phyloP scores from a whole-genome alignment of 2,113 vertebrate genomes.

The Ictidomys tridecemlineatus region DNA sequence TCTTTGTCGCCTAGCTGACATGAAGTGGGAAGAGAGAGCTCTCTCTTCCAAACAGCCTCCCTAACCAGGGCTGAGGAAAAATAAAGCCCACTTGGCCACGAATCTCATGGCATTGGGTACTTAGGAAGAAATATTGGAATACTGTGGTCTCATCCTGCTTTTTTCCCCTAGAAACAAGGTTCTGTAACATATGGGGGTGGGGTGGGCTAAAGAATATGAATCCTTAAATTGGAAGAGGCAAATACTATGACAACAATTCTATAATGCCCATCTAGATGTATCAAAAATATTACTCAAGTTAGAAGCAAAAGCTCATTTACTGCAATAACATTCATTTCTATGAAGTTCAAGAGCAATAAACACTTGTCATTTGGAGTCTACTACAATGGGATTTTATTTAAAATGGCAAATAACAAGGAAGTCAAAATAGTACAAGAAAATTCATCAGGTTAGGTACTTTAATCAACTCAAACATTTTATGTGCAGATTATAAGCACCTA shows the following conservation, averaged over 20 bases:
- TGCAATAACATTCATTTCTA: constrained; percentile 45
- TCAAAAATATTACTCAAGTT: constrained; percentile 38
- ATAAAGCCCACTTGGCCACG: background rate
- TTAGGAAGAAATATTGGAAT: constrained; percentile 32
- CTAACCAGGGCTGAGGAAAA: constrained; percentile 12
- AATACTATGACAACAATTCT: constrained; percentile 45
- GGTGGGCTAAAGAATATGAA: background rate
- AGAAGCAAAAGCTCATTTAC: constrained; percentile 36
- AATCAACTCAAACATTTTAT: constrained; percentile 43
- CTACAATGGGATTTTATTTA: constrained; percentile 52
- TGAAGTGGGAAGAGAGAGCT: background rate
- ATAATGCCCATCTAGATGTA: background rate
- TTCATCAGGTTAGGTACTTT: constrained; percentile 40
- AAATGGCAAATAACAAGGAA: constrained; percentile 19
- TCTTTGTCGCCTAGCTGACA: constrained; percentile 3
- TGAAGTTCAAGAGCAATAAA: constrained; percentile 52
- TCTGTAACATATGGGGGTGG: background rate
- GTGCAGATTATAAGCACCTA: constrained; percentile 35
- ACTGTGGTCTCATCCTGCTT: background rate
- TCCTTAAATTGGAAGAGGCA: constrained; percentile 26
- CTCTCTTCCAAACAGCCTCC: background rate
- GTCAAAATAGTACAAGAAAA: constrained; percentile 40
- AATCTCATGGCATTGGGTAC: background rate
- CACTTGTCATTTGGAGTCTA: constrained; percentile 32
- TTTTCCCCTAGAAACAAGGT: constrained; percentile 31